Evolutionary conservation across 2,113 vertebrate genomes (phyloP), one percentile per base, ranked within the genome.

Genomic region (Aegithalos caudatus): DNA sequence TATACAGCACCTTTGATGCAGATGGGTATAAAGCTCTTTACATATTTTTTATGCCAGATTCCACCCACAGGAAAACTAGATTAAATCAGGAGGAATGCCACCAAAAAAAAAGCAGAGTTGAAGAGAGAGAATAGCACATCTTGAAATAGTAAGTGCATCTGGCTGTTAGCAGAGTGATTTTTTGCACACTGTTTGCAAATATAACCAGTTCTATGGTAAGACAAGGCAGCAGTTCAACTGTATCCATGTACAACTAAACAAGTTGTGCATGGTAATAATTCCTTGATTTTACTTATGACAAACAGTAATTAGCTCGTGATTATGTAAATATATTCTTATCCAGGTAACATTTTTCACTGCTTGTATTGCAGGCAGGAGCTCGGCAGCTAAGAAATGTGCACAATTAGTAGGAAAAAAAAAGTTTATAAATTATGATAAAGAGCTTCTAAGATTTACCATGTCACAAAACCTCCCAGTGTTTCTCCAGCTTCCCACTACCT

Each of bases 291-390:
- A 86, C 72, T 94, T 93, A 78, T 61, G 72, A 94, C 90, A 96
- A 95, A 90, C 42, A 72, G 57, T 81, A 94, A 94, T 96, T 96
- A 92, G 60, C 64, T 90, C 3, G 0, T 92, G 69, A 81, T 83
- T 94, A 88, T 95, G 82, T 88, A 97, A 94, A 92, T 94, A 92
- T 69, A 80, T 96, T 93, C 82, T 82, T 74, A 86, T 74, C 53
- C 65, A 86, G 82, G 86, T 95, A 93, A 88, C 70, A 81, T 94
- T 96, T 95, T 92, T 94, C 80, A 93, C 90, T 74, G 60, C 76
- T 64, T 92, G 25, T 90, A 64, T 74, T 2, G 0, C 53, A 96
- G 83, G 64, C 82, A 90, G 79, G 29, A 92, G 61, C 54, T 95
- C 79, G 92, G 56, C 83, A 86, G 73, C 60, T 83, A 70, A 88